These are phyloP conservation scores for Hoplias malabaricus DNA, from an alignment of 2,113 vertebrate genomes.

Conservation along the genomic window DNA sequence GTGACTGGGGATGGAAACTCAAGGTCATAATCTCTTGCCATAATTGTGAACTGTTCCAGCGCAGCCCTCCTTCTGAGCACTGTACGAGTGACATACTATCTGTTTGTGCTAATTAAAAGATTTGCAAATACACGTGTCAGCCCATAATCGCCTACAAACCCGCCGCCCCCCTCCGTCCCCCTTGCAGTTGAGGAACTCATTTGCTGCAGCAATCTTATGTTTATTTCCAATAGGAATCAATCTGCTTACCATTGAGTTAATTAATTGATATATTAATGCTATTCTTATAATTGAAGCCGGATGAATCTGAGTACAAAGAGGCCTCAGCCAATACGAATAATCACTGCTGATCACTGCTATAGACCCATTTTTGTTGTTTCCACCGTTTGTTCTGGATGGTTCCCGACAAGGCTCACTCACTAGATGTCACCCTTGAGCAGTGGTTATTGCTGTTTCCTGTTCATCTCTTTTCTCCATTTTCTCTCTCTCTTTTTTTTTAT, in stretches of 20 bases:
- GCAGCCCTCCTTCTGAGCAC: too few relatives aligned
- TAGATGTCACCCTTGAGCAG: conserved; percentile 80
- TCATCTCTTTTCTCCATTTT: background rate
- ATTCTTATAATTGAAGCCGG: conserved; percentile 77
- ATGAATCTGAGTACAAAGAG: conserved; percentile 77
- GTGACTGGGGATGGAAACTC: background rate
- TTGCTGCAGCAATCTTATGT: conserved; percentile 74
- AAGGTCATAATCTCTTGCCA: conserved; percentile 15
- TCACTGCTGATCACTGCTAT: conserved; percentile 77
- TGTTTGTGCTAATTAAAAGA: conserved; percentile 77
- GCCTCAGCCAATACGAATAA: conserved; percentile 75
- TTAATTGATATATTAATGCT: conserved; percentile 79
- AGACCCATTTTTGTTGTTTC: conserved; percentile 63
- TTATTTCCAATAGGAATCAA: conserved; percentile 76
- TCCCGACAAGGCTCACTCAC: conserved; percentile 39
- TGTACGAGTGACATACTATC: too few relatives aligned
- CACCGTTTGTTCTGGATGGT: conserved; percentile 6
- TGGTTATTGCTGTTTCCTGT: conserved; percentile 11
- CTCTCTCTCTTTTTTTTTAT: background rate
- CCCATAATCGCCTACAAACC: conserved; percentile 71
- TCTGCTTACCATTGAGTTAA: conserved; percentile 74
- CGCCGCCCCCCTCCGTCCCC: conserved; percentile 68
- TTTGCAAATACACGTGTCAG: conserved; percentile 77
- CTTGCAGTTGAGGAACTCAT: conserved; percentile 77
- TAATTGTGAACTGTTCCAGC: conserved; percentile 11